These are phyloP conservation scores for Meandrina meandrites DNA, from an alignment of 92 coral and sea anemone species.

Conservation along the genomic window DNA sequence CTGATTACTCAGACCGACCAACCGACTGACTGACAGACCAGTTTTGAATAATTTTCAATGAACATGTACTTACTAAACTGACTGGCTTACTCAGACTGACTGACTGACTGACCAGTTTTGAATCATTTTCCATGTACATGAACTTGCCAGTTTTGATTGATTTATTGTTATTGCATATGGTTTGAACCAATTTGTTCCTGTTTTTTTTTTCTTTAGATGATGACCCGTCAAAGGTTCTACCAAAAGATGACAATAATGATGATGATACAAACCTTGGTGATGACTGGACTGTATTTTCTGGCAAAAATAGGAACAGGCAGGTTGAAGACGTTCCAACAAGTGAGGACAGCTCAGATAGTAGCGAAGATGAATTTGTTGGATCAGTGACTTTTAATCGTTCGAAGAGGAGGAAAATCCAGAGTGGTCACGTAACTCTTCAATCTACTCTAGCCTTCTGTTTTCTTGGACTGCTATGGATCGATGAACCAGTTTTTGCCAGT, in stretches of 20 bases:
- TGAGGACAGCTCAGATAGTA: constrained; percentile 26
- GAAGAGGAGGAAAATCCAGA: not conserved
- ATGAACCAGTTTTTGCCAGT: constrained; percentile 87
- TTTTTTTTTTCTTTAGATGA: not conserved
- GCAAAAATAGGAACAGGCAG: not conserved
- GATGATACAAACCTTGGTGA: constrained; percentile 10
- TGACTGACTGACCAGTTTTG: too few species aligned
- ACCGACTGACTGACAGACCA: too few species aligned
- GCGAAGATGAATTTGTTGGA: constrained; percentile 60
- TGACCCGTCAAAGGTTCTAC: constrained; percentile 15
- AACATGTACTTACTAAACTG: too few species aligned
- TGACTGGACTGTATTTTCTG: not conserved
- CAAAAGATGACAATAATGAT: not conserved
- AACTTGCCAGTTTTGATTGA: too few species aligned
- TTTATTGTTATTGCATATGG: not conserved
- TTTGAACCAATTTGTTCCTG: not conserved
- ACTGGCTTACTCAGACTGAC: too few species aligned
- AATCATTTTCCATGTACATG: too few species aligned
- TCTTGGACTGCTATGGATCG: constrained; percentile 74
- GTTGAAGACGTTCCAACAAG: not conserved
- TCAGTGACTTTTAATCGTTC: constrained; percentile 15
- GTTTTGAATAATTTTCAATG: too few species aligned
- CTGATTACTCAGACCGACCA: too few species aligned
- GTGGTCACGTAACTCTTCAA: constrained; percentile 35
- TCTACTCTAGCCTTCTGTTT: constrained; percentile 75